phyloP scores from a whole-genome alignment of 1,140 invertebrate genomes.

The Lordiphosa collinella region DNA sequence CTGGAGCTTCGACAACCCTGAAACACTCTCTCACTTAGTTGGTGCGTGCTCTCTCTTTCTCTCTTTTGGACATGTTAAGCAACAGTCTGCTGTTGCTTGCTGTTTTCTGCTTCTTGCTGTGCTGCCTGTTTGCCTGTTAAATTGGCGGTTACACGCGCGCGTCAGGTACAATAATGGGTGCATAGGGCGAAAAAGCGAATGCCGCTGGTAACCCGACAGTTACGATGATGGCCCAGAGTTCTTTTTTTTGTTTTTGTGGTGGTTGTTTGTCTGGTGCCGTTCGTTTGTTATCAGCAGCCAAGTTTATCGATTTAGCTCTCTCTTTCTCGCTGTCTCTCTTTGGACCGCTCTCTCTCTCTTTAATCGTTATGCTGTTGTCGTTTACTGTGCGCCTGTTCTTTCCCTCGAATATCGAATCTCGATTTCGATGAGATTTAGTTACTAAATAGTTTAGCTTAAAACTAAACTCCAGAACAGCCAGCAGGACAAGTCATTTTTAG shows the following conservation, averaged over 20 bases:
- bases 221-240: constrained; percentile 9
- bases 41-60: neutral
- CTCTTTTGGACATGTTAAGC: constrained; percentile 3
- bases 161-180: constrained; percentile 52
- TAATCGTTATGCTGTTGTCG: neutral
- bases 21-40: too few species aligned
- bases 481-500: constrained; percentile 15
- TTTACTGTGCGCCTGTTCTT: constrained; percentile 77
- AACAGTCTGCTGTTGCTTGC: constrained; percentile 8
- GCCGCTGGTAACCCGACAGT: constrained; percentile 20
- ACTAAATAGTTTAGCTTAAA: constrained; percentile 22
- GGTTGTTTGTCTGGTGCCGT: constrained; percentile 27
- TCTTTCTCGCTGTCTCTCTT: too few species aligned
- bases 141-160: constrained; percentile 79
- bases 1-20: too few species aligned
- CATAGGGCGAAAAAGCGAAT: neutral
- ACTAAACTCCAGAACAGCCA: constrained; percentile 1
- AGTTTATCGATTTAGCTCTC: constrained; percentile 55
- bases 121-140: constrained; percentile 74
- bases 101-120: constrained; percentile 34
- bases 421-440: constrained; percentile 79
- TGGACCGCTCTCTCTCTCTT: too few species aligned
- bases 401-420: constrained; percentile 80
- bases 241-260: constrained; percentile 16
- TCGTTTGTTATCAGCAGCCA: constrained; percentile 8